phyloP scores from a whole-genome alignment of 2,888 invertebrate genomes.

The Drosophila conformis region DNA sequence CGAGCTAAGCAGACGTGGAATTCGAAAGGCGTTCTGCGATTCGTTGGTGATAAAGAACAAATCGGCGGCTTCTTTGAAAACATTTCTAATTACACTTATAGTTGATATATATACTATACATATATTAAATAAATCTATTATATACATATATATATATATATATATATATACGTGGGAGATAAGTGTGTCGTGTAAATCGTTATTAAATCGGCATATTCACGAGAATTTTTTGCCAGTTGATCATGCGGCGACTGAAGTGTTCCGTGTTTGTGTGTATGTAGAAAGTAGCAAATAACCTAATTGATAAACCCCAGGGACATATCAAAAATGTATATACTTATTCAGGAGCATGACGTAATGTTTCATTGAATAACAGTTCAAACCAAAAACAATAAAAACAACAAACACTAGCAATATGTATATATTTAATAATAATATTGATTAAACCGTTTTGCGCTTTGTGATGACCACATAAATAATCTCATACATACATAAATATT shows the following conservation, averaged over 20 bases:
- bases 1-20: constrained; percentile 69
- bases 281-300: constrained; percentile 61
- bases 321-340: constrained; percentile 61
- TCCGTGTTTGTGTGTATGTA: constrained; percentile 84
- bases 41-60: constrained; percentile 52
- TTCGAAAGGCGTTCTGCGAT: constrained; percentile 28
- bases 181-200: constrained; percentile 25
- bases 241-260: constrained; percentile 79
- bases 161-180: constrained; percentile 14
- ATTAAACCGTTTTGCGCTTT: constrained; percentile 45
- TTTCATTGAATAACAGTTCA: constrained; percentile 61
- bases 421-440: constrained; percentile 45
- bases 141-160: constrained; percentile 23
- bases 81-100: constrained; percentile 41
- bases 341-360: constrained; percentile 76
- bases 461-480: constrained; percentile 48
- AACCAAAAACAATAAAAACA: constrained; percentile 7
- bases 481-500: constrained; percentile 21
- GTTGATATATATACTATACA: constrained; percentile 20
- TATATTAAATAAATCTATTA: constrained; percentile 13
- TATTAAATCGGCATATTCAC: constrained; percentile 22
- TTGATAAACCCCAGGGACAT: constrained; percentile 65
- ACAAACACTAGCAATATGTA: constrained; percentile 21
- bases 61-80: constrained; percentile 47
- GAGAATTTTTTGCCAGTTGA: constrained; percentile 27